These are phyloP conservation scores for Eupleurogrammus muticus DNA, from an alignment of 2,797 vertebrate genomes.

Conservation along the genomic window DNA sequence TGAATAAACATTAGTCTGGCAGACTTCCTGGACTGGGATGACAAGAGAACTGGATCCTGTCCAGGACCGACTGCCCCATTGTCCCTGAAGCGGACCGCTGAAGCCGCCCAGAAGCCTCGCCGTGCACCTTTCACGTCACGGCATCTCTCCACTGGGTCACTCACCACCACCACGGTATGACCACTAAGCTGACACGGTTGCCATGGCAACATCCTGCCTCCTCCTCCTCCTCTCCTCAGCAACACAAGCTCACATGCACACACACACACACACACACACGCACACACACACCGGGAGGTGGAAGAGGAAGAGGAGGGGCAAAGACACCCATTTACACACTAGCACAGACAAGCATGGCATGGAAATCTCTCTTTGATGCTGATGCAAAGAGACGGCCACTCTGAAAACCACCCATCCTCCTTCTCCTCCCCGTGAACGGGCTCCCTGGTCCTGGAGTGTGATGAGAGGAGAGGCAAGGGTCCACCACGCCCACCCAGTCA, in stretches of 20 bases:
- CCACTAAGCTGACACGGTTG: constrained; percentile 72
- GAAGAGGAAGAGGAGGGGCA: constrained; percentile 18
- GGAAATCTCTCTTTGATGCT: constrained; percentile 65
- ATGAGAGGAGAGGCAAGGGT: constrained; percentile 30
- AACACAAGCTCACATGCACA: constrained; percentile 38
- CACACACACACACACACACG: constrained; percentile 32
- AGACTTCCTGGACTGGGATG: constrained; percentile 34
- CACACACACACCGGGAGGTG: constrained; percentile 39
- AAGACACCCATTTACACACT: constrained; percentile 46
- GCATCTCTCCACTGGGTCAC: constrained; percentile 44
- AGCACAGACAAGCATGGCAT: constrained; percentile 48
- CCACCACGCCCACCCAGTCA: constrained; percentile 49
- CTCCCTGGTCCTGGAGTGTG: constrained; percentile 42
- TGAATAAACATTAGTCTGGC: constrained; percentile 55
- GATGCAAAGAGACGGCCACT: constrained; percentile 74
- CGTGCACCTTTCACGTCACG: constrained; percentile 32
- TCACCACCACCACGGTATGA: constrained; percentile 30
- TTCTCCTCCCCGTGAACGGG: constrained; percentile 40
- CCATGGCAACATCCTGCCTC: constrained; percentile 76
- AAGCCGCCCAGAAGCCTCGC: constrained; percentile 15
- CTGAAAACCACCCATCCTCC: constrained; percentile 62
- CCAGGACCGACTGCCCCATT: constrained; percentile 27
- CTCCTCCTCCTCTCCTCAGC: constrained; percentile 65
- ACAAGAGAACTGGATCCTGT: constrained; percentile 42
- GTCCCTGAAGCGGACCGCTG: constrained; percentile 12